phyloP scores from a whole-genome alignment of 2,797 vertebrate genomes.

The Microctenopoma lineatum region DNA sequence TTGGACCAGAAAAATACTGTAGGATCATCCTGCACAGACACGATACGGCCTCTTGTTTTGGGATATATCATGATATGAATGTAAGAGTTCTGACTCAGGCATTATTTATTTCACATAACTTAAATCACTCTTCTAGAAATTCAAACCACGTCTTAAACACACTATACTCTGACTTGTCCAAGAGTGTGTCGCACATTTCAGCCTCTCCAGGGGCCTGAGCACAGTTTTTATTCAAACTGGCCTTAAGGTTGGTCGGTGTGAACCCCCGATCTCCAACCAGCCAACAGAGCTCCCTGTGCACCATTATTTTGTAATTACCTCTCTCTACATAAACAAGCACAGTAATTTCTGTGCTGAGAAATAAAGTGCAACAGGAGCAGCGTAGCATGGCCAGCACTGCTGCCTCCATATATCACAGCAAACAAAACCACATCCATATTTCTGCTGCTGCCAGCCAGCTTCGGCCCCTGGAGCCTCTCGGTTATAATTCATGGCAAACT shows the following conservation, averaged over 20 bases:
- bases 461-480: slow-evolving; percentile 49
- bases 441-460: slow-evolving; percentile 66
- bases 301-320: slow-evolving; percentile 77
- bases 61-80: too few relatives aligned
- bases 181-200: slow-evolving; percentile 23
- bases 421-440: slow-evolving; percentile 75
- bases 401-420: slow-evolving; percentile 71
- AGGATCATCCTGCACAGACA: background rate
- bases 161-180: background rate
- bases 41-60: background rate
- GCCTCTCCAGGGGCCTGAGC: background rate
- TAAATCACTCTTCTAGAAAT: slow-evolving; percentile 2
- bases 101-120: slow-evolving; percentile 1
- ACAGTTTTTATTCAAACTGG: slow-evolving; percentile 43
- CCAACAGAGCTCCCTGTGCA: slow-evolving; percentile 48
- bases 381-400: slow-evolving; percentile 47
- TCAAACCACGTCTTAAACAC: background rate
- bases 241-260: slow-evolving; percentile 49
- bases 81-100: slow-evolving; percentile 2
- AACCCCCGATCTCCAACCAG: slow-evolving; percentile 58
- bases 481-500: slow-evolving; percentile 72
- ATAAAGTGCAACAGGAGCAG: slow-evolving; percentile 70
- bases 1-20: background rate
- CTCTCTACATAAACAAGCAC: slow-evolving; percentile 71
- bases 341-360: slow-evolving; percentile 71